These are phyloP conservation scores for Actinernus sp. DNA, from an alignment of 92 coral and sea anemone genomes.

Conservation along the genomic window DNA sequence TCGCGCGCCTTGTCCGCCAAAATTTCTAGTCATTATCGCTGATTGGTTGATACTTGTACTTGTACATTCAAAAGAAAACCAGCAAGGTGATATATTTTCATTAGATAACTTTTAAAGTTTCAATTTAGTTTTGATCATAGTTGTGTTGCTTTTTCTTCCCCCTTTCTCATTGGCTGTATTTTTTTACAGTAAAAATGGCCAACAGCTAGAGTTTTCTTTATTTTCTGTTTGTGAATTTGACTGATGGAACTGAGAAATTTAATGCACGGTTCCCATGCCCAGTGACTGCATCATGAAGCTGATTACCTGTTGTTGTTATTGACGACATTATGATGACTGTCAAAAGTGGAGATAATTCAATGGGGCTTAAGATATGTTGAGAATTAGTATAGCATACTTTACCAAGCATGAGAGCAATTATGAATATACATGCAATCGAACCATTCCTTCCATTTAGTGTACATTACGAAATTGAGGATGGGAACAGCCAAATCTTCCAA, in stretches of 20 bases:
- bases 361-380: background rate
- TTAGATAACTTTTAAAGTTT: too few species aligned
- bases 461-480: background rate
- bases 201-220: too few species aligned
- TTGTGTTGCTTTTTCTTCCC: too few species aligned
- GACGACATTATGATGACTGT: background rate
- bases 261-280: slow-evolving; percentile 1
- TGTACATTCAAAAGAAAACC: too few species aligned
- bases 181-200: too few species aligned
- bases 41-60: too few species aligned
- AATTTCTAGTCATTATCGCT: too few species aligned
- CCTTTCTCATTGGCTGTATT: too few species aligned
- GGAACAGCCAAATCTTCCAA: background rate
- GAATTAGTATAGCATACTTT: background rate
- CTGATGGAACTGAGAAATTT: background rate
- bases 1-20: too few species aligned
- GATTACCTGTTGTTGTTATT: background rate
- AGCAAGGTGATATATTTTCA: too few species aligned
- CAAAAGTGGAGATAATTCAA: background rate
- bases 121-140: too few species aligned
- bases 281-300: background rate
- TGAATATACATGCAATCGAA: slow-evolving; percentile 31
- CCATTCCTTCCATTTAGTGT: slow-evolving; percentile 20
- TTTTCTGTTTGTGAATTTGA: too few species aligned
- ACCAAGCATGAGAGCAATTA: slow-evolving; percentile 16